Percentiles rank a stretch among this genome's conserved stretches.
Evolutionary conservation across 1,140 invertebrate genomes (phyloP).

Genomic region (Gryllus bimaculatus): DNA sequence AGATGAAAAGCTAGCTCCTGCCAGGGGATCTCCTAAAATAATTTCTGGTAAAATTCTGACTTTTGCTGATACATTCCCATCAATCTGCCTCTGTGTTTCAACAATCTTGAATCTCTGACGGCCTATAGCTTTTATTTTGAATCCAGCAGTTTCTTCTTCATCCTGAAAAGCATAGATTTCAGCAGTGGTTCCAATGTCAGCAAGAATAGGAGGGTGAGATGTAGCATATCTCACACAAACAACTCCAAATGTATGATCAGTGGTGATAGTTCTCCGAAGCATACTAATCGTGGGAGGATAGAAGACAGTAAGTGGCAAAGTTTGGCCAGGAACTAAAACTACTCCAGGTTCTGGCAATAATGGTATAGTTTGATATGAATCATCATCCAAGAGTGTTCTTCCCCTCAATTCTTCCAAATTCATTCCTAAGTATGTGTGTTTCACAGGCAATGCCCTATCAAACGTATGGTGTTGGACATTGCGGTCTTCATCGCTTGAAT

Average conservation of each 20-base stretch:
- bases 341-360: conserved; percentile 48
- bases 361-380: conserved; percentile 40
- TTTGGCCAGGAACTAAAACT: conserved; percentile 61
- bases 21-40: conserved; percentile 30
- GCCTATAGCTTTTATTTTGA: conserved; percentile 51
- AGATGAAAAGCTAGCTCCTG: conserved; percentile 15
- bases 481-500: not conserved
- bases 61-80: conserved; percentile 33
- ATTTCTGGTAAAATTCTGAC: conserved; percentile 59
- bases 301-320: conserved; percentile 56
- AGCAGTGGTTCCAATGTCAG: conserved; percentile 54
- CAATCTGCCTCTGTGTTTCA: conserved; percentile 16
- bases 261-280: conserved; percentile 43
- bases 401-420: conserved; percentile 52
- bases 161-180: conserved; percentile 56
- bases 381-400: conserved; percentile 47
- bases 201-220: conserved; percentile 19
- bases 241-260: conserved; percentile 52
- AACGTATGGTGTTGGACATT: not conserved
- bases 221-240: conserved; percentile 32
- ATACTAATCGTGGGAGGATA: conserved; percentile 42
- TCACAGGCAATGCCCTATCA: not conserved
- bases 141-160: conserved; percentile 31
- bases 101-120: conserved; percentile 55
- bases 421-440: conserved; percentile 44